Percentiles rank a stretch among this genome's conserved stretches.
These are phyloP conservation scores for Enoplosus armatus DNA, from an alignment of 2,797 vertebrate genomes.

Conservation along the genomic window DNA sequence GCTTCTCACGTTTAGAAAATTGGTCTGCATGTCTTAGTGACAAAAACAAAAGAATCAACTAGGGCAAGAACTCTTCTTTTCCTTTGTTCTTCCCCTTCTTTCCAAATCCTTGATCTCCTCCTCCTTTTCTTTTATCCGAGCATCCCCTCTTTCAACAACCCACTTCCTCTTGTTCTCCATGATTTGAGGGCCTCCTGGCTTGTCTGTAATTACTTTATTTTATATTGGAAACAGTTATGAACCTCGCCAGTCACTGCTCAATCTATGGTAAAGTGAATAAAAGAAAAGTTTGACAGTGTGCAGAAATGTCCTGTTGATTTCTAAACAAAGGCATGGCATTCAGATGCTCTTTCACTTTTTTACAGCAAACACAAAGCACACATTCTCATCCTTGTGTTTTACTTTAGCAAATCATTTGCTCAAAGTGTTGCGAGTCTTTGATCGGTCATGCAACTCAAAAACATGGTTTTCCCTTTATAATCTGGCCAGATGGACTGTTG, in stretches of 20 bases:
- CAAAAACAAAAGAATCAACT: slow-evolving; percentile 36
- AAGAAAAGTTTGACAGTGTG: slow-evolving; percentile 37
- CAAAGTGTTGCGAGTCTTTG: slow-evolving; percentile 10
- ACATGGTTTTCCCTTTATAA: neutral
- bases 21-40: slow-evolving; percentile 27
- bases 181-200: slow-evolving; percentile 32
- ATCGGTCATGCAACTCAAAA: slow-evolving; percentile 15
- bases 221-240: slow-evolving; percentile 43
- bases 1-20: slow-evolving; percentile 39
- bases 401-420: slow-evolving; percentile 29
- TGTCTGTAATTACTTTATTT: slow-evolving; percentile 65
- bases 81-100: slow-evolving; percentile 1
- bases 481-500: slow-evolving; percentile 18
- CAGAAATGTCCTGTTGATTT: slow-evolving; percentile 20
- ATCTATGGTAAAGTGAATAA: slow-evolving; percentile 10
- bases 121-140: slow-evolving; percentile 30
- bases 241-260: slow-evolving; percentile 12
- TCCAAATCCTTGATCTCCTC: slow-evolving; percentile 13
- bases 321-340: slow-evolving; percentile 7
- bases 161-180: slow-evolving; percentile 16
- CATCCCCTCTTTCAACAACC: slow-evolving; percentile 29
- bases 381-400: slow-evolving; percentile 8
- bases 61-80: neutral
- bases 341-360: neutral
- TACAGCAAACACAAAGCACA: slow-evolving; percentile 15